Base-by-base conservation (phyloP, 2,113 vertebrate species). In the Chlamydotis undulata region DNA sequence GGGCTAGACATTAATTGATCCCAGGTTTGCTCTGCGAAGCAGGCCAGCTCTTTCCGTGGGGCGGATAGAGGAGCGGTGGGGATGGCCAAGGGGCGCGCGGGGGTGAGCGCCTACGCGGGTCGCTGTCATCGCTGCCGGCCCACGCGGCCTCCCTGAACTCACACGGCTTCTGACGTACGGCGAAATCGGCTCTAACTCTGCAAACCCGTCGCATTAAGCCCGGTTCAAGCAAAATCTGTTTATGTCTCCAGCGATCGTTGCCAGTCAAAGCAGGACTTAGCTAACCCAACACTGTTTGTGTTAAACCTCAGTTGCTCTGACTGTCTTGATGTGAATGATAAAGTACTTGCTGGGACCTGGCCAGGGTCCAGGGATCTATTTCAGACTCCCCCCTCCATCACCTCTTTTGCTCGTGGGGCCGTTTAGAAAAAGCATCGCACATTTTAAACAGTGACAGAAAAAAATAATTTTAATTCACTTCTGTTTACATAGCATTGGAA, bases 1-100 rank as follows among this genome's bases (percentile, higher is more conserved):
- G 87, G 96, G 61, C 91, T 89, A 78, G 92, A 96, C 95, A 96
- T 92, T 96, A 95, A 97, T 96, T 96, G 96, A 92, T 95, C 94
- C 95, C 96, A 96, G 96, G 88, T 87, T 96, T 65, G 89, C 89
- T 87, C 80, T 24, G 61, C 33, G 89, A 55, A 94, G 88, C n/a
- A 60, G 80, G 89, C 90, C 92, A 91, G 12, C 92, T 84, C 92
- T 89, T 87, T 90, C 86, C 94, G 55, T 24, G 9, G 6, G 19
- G 67, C 83, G 94, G 94, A 96, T 84, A 82, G 84, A 65, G 94
- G 65, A 52, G 37, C 0, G 5, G 12, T 33, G 39, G 56, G 47
- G 79, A 70, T n/a, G 1, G 5, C 92, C 3, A 26, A 29, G 63
- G 64, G 90, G 75, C 57, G 76, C 65, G 7, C 1, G 3, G 39